These are phyloP conservation scores for Epinotia bilunana DNA, from an alignment of 2,888 invertebrate genomes.

Conservation along the genomic window DNA sequence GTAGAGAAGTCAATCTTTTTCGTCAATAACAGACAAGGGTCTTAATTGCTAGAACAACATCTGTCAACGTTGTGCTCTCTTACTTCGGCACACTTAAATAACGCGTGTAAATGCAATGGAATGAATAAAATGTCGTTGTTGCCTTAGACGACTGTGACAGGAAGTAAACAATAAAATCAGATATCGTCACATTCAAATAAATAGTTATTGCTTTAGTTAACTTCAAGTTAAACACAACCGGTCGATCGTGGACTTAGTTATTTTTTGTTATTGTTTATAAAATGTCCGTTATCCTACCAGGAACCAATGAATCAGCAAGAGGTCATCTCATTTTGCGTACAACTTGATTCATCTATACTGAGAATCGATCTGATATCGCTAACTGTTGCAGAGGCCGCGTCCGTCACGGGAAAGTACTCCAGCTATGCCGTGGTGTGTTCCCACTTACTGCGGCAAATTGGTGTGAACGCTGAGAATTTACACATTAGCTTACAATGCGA, in stretches of 20 bases:
- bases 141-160: neutral
- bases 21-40: too few species aligned
- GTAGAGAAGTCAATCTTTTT: too few species aligned
- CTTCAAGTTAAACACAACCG: too few species aligned
- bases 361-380: conserved; percentile 66
- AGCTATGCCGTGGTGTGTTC: conserved; percentile 65
- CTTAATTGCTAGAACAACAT: neutral
- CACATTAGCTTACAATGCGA: conserved; percentile 43
- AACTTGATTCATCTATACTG: conserved; percentile 56
- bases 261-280: conserved; percentile 25
- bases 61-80: neutral
- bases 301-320: conserved; percentile 47
- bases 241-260: neutral
- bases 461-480: conserved; percentile 48
- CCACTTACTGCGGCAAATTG: conserved; percentile 60
- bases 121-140: neutral
- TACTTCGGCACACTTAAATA: neutral
- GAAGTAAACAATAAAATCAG: conserved; percentile 9
- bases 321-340: conserved; percentile 43
- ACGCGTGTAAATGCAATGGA: neutral
- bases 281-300: conserved; percentile 26
- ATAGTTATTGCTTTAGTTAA: neutral
- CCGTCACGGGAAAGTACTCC: conserved; percentile 79
- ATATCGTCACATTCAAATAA: neutral
- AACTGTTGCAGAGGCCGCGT: conserved; percentile 65